A percentile compares a stretch with the other conserved stretches of the same genome.
Conservation (phyloP, 2,888 invertebrate genomes). For the Trilocha varians region DNA sequence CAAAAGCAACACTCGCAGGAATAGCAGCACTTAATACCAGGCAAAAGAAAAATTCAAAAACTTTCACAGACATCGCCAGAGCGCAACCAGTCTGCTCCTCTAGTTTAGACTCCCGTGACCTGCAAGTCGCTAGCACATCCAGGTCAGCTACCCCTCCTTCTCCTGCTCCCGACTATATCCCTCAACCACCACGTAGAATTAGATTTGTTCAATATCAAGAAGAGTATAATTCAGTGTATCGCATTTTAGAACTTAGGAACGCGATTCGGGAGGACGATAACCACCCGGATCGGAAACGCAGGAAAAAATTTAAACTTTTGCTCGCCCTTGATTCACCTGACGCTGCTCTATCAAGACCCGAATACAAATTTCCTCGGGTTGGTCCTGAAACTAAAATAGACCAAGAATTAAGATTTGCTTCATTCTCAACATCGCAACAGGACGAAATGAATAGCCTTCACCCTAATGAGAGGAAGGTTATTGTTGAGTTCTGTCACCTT, state of each 20-base stretch:
- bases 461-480: conserved; percentile 87
- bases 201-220: no score
- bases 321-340: neutral
- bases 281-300: no score
- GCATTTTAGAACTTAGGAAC: no score
- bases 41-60: neutral
- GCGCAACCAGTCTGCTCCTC: neutral
- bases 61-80: neutral
- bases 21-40: no score
- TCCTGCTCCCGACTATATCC: neutral
- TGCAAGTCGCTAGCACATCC: no score
- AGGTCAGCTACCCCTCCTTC: neutral
- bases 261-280: no score
- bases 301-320: neutral
- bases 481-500: conserved; percentile 96
- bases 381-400: neutral
- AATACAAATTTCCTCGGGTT: neutral
- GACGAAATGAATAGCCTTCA: neutral
- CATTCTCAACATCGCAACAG: neutral
- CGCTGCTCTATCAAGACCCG: neutral
- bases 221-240: no score
- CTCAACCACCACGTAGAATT: no score
- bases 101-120: neutral
- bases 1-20: no score
- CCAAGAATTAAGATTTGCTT: neutral